These are phyloP conservation scores for Apodemus speciosus DNA, from an alignment of 2,113 vertebrate species.

Conservation along the genomic window DNA sequence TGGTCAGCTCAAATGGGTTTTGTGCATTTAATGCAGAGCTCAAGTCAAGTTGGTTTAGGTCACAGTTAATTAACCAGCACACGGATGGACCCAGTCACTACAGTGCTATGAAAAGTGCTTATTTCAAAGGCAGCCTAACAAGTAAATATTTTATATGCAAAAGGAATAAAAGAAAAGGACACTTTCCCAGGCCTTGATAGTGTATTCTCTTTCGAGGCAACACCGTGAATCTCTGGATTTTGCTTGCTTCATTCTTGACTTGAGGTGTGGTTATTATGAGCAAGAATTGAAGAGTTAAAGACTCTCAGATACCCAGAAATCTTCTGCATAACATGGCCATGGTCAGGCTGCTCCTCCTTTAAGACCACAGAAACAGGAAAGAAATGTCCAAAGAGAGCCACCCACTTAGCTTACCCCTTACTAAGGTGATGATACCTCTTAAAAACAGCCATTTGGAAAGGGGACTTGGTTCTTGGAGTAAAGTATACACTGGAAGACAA, in stretches of 20 bases:
- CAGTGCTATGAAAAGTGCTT: slow-evolving; percentile 84
- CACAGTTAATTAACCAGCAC: slow-evolving; percentile 92
- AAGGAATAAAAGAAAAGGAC: slow-evolving; percentile 65
- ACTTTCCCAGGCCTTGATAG: slow-evolving; percentile 75
- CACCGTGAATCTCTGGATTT: slow-evolving; percentile 64
- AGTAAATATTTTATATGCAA: slow-evolving; percentile 88
- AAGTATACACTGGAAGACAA: slow-evolving; percentile 73
- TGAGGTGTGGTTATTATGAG: slow-evolving; percentile 77
- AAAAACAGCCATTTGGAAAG: slow-evolving; percentile 71
- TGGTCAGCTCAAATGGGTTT: slow-evolving; percentile 93
- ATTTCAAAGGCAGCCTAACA: slow-evolving; percentile 84
- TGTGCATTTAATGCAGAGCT: slow-evolving; percentile 91
- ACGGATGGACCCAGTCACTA: slow-evolving; percentile 84
- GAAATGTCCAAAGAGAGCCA: slow-evolving; percentile 78
- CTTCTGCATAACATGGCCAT: slow-evolving; percentile 77
- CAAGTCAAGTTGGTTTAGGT: slow-evolving; percentile 93
- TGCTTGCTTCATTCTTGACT: slow-evolving; percentile 64
- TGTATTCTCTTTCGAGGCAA: slow-evolving; percentile 71
- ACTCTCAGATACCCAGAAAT: slow-evolving; percentile 77
- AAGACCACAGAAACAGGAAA: slow-evolving; percentile 63
- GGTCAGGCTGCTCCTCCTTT: slow-evolving; percentile 68
- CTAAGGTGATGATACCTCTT: slow-evolving; percentile 73
- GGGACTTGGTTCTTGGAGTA: slow-evolving; percentile 45
- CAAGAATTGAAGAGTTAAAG: slow-evolving; percentile 84
- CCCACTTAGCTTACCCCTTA: slow-evolving; percentile 78